These are phyloP conservation scores for Hemibates koningsi DNA, from an alignment of 2,113 vertebrate genomes.

Conservation along the genomic window DNA sequence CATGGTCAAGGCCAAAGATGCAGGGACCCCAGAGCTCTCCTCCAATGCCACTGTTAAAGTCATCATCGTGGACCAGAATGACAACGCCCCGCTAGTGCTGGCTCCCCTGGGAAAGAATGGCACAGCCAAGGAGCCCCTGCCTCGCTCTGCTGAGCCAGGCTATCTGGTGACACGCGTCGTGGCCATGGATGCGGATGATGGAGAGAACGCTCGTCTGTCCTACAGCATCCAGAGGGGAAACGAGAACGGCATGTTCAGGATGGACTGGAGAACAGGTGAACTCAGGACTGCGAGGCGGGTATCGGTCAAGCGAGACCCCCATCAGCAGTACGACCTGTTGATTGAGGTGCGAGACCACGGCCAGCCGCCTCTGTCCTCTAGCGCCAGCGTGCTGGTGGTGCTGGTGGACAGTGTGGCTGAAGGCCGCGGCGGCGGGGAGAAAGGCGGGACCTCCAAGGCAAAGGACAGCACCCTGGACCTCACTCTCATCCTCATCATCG, in stretches of 20 bases:
- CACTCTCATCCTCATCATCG: conserved; percentile 94
- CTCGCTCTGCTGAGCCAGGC: conserved; percentile 87
- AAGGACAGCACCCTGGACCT: conserved; percentile 86
- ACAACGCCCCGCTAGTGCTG: conserved; percentile 88
- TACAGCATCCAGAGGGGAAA: conserved; percentile 92
- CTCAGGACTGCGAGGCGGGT: conserved; percentile 85
- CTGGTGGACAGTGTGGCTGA: conserved; percentile 85
- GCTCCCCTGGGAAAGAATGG: conserved; percentile 88
- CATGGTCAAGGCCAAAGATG: conserved; percentile 84
- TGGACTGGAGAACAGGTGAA: conserved; percentile 96
- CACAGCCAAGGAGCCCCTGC: conserved; percentile 84
- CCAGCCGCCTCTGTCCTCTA: conserved; percentile 91
- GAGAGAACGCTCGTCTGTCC: conserved; percentile 89
- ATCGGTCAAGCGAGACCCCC: conserved; percentile 82
- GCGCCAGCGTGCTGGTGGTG: conserved; percentile 81
- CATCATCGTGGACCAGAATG: conserved; percentile 91
- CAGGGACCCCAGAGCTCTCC: conserved; percentile 78
- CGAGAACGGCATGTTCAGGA: conserved; percentile 88
- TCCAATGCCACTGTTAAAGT: conserved; percentile 89
- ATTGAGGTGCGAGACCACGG: conserved; percentile 94
- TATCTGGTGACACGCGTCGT: conserved; percentile 90
- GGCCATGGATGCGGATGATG: conserved; percentile 92
- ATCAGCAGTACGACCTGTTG: conserved; percentile 87
- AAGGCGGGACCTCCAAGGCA: conserved; percentile 43
- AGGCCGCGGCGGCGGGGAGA: conserved; percentile 50